Conservation (phyloP, 35 echinoderm and acorn worm species). For the Apostichopus californicus region DNA sequence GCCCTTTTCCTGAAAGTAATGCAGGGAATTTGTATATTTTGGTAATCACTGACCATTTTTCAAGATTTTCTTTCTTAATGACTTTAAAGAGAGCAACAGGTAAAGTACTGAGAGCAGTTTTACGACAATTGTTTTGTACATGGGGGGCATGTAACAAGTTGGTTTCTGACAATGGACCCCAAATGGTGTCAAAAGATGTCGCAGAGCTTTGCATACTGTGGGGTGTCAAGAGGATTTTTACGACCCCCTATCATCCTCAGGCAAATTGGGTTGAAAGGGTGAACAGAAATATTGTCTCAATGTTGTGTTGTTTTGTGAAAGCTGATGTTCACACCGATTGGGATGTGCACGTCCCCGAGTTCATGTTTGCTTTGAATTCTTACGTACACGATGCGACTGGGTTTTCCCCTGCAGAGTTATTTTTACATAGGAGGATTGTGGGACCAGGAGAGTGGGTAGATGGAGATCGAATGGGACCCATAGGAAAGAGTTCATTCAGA, state of each 20-base stretch:
- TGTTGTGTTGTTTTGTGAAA: not conserved
- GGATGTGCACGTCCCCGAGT: not conserved
- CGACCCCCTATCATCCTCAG: not conserved
- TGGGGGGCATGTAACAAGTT: not conserved
- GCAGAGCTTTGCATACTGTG: not conserved
- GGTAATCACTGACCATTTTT: constrained; percentile 35
- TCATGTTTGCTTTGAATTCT: not conserved
- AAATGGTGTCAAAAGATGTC: not conserved
- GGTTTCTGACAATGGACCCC: not conserved
- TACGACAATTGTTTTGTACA: constrained; percentile 7
- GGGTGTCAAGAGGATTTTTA: not conserved
- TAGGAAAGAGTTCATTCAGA: too few species aligned
- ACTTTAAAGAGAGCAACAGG: constrained; percentile 25
- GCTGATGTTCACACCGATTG: not conserved
- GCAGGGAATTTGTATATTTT: constrained; percentile 13
- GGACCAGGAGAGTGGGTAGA: too few species aligned
- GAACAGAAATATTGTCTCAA: too few species aligned
- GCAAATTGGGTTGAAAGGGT: too few species aligned
- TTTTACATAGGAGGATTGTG: not conserved
- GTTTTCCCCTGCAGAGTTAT: not conserved
- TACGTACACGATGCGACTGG: not conserved
- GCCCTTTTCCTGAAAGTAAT: constrained; percentile 16
- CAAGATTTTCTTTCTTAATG: constrained; percentile 18
- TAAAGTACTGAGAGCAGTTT: not conserved
- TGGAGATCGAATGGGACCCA: too few species aligned